Conservation (phyloP, 2,888 invertebrate genomes). For the Leistus spinibarbis region DNA sequence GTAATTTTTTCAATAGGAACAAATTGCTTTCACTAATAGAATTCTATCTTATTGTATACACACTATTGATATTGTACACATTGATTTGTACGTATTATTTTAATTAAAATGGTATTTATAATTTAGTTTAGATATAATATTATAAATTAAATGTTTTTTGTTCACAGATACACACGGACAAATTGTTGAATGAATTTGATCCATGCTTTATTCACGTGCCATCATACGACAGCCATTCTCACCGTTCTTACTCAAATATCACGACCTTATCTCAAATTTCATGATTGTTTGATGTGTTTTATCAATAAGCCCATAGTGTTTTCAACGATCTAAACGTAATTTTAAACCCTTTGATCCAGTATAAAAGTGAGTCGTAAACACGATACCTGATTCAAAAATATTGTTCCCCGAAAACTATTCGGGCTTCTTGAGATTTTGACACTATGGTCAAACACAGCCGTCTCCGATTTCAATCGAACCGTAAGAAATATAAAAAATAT, state of each 20-base stretch:
- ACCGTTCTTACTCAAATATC: neutral
- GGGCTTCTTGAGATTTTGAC: neutral
- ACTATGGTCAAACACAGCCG: neutral
- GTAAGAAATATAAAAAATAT: slow-evolving; percentile 23
- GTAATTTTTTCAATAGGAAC: no score
- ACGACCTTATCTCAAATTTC: neutral
- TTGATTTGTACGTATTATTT: no score
- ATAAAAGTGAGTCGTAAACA: neutral
- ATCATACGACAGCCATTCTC: neutral
- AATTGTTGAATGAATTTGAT: neutral
- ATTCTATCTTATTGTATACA: no score
- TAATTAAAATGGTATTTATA: no score
- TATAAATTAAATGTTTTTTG: no score
- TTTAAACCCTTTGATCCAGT: neutral
- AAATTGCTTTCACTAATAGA: no score
- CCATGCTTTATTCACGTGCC: neutral
- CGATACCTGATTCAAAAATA: neutral
- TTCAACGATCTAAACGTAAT: neutral
- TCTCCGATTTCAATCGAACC: slow-evolving; percentile 15
- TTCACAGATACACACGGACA: no score
- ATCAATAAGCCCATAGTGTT: neutral
- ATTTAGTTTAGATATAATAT: no score
- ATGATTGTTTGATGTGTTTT: neutral
- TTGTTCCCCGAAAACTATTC: neutral
- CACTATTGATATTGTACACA: no score